Conservation (phyloP, 2,888 invertebrate genomes). For the Pristionchus maxplancki region DNA sequence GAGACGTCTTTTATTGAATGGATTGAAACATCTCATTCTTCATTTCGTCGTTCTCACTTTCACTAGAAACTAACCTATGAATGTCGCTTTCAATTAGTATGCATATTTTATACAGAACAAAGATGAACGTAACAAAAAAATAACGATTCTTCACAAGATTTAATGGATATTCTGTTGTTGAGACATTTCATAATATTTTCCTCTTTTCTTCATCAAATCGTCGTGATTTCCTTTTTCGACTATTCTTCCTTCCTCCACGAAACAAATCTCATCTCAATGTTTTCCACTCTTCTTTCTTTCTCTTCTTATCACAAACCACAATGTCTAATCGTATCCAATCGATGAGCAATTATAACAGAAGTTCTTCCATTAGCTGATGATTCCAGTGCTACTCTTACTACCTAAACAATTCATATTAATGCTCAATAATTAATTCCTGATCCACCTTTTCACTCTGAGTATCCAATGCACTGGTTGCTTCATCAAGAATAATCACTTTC, state of each 20-base stretch:
- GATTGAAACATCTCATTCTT: too few relatives aligned
- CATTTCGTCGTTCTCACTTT: too few relatives aligned
- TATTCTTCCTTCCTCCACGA: constrained; percentile 2
- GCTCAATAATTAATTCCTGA: too few relatives aligned
- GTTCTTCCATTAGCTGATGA: neutral
- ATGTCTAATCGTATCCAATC: constrained; percentile 21
- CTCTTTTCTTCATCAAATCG: neutral
- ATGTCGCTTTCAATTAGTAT: too few relatives aligned
- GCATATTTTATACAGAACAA: too few relatives aligned
- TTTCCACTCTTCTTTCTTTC: neutral
- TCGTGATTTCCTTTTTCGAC: constrained; percentile 6
- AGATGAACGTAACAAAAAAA: too few relatives aligned
- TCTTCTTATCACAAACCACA: neutral
- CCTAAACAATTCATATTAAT: neutral
- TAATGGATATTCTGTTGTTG: too few relatives aligned
- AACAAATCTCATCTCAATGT: constrained; percentile 16
- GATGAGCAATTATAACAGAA: neutral
- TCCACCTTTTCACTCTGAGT: constrained; percentile 30
- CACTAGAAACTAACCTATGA: too few relatives aligned
- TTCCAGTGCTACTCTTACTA: neutral
- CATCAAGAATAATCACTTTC: constrained; percentile 28
- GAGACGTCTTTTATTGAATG: too few relatives aligned
- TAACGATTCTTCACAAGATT: too few relatives aligned
- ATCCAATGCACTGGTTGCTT: constrained; percentile 32
- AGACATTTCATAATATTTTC: neutral